A percentile compares a stretch with the other conserved stretches of the same genome.
phyloP scores from a whole-genome alignment of 2,113 vertebrate species.

The Callaeas wilsoni region DNA sequence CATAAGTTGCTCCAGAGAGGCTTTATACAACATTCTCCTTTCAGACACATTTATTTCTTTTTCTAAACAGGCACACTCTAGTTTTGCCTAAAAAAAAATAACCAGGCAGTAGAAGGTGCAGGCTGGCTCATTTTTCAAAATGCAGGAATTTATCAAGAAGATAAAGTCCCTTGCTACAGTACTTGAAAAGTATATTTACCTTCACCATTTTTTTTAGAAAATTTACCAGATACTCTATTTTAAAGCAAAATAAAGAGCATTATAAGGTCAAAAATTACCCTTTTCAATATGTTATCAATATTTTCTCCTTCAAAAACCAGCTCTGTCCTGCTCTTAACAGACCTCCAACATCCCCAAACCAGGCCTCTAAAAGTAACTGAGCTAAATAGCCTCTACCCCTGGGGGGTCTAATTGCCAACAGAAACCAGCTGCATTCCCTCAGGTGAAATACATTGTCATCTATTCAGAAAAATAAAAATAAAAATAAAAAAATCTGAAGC shows the following conservation, averaged over 20 bases:
- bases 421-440: background rate
- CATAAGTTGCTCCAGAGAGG: accelerated
- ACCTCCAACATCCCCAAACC: background rate
- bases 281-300: accelerated
- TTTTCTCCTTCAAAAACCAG: accelerated
- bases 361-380: background rate
- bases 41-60: background rate
- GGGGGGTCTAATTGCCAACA: background rate
- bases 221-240: accelerated
- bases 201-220: accelerated
- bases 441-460: background rate
- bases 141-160: background rate
- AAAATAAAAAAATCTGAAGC: background rate
- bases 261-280: accelerated
- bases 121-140: background rate
- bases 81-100: background rate
- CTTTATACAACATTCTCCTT: background rate
- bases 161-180: accelerated
- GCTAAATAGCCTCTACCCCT: background rate
- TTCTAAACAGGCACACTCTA: accelerated
- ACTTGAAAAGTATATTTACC: accelerated
- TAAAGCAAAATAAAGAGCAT: accelerated
- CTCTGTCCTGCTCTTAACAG: accelerated
- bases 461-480: background rate
- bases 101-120: accelerated